These are phyloP conservation scores for Rhegmatorhina hoffmannsi DNA, from an alignment of 2,113 vertebrate species.

Conservation along the genomic window DNA sequence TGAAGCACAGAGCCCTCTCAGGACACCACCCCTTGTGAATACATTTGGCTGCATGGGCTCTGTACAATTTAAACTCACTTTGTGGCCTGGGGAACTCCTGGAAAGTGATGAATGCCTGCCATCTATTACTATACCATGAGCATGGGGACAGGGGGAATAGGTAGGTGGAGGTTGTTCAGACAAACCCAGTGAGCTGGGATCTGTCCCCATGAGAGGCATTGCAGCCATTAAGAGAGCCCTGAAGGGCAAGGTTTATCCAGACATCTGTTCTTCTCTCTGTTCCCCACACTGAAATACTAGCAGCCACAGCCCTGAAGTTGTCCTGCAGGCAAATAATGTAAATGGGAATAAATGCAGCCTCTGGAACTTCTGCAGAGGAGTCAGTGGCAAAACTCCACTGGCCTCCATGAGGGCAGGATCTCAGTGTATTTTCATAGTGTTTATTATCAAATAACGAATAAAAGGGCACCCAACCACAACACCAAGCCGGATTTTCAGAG, in stretches of 20 bases:
- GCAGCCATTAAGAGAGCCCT: background rate
- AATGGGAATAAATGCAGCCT: background rate
- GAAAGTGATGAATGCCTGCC: background rate
- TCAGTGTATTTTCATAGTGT: background rate
- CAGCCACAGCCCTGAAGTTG: background rate
- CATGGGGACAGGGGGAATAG: background rate
- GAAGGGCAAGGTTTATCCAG: background rate
- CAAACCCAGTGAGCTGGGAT: background rate
- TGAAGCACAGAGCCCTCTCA: background rate
- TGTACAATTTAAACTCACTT: background rate
- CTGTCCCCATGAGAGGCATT: background rate
- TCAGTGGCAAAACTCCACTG: background rate
- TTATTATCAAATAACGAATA: constrained; percentile 8
- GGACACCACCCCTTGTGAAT: background rate
- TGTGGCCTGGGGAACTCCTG: background rate
- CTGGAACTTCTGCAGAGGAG: background rate
- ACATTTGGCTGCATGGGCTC: background rate
- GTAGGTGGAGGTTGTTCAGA: background rate
- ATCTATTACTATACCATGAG: background rate
- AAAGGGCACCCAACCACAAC: constrained; percentile 5
- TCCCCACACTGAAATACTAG: background rate
- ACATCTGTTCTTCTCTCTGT: background rate
- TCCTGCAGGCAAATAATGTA: background rate
- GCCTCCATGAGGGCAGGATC: background rate
- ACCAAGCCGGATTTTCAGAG: constrained; percentile 1